Percentiles rank a stretch among this genome's conserved stretches.
Conservation (phyloP, 2,797 vertebrate genomes). For the Rhinophrynus dorsalis region DNA sequence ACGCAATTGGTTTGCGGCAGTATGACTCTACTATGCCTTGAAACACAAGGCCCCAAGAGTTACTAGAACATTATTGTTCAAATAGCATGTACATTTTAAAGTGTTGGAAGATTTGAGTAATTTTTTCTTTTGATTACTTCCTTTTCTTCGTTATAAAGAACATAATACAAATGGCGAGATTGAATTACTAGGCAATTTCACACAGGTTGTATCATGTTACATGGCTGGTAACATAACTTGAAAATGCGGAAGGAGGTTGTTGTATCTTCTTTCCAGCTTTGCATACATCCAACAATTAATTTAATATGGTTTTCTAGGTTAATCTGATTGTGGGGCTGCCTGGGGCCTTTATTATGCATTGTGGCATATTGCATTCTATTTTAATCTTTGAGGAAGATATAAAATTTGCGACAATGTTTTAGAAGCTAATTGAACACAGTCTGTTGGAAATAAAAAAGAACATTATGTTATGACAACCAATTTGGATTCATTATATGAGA, state of each 20-base stretch:
- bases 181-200: slow-evolving; percentile 34
- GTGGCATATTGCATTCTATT: slow-evolving; percentile 48
- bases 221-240: slow-evolving; percentile 20
- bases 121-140: too few relatives aligned
- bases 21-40: too few relatives aligned
- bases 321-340: slow-evolving; percentile 45
- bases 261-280: slow-evolving; percentile 37
- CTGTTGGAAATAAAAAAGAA: slow-evolving; percentile 49
- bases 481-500: slow-evolving; percentile 46
- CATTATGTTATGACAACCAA: slow-evolving; percentile 50
- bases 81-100: too few relatives aligned
- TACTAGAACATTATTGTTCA: too few relatives aligned
- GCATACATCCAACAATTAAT: slow-evolving; percentile 44
- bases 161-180: slow-evolving; percentile 11
- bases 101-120: too few relatives aligned
- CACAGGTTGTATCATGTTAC: slow-evolving; percentile 38
- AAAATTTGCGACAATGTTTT: slow-evolving; percentile 47
- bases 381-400: slow-evolving; percentile 50
- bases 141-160: not conserved
- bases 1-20: too few relatives aligned
- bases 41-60: too few relatives aligned
- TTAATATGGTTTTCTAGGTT: slow-evolving; percentile 44
- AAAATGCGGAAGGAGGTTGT: slow-evolving; percentile 4
- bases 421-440: slow-evolving; percentile 48
- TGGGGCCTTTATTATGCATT: slow-evolving; percentile 39